These are phyloP conservation scores for Philypnodon macrostomus DNA, from an alignment of 2,797 vertebrate species.

Conservation along the genomic window DNA sequence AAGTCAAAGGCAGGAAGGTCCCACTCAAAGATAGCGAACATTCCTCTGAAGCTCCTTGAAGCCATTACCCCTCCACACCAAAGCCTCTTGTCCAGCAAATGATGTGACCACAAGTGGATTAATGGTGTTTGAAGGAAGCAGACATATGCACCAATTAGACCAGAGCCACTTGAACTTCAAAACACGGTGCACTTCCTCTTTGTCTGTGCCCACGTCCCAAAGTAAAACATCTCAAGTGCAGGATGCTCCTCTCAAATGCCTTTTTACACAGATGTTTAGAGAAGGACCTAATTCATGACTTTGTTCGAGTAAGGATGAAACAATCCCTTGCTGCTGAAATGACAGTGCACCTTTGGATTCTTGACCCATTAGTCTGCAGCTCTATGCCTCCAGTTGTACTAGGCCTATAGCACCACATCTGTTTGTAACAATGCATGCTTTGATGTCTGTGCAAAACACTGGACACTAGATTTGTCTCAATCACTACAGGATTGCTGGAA, in stretches of 20 bases:
- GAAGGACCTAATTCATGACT: conserved; percentile 42
- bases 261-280: conserved; percentile 34
- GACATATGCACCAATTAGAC: conserved; percentile 50
- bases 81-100: conserved; percentile 55
- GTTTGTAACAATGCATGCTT: conserved; percentile 46
- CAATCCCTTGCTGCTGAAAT: conserved; percentile 38
- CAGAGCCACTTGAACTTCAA: conserved; percentile 69
- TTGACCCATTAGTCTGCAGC: conserved; percentile 41
- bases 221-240: conserved; percentile 44
- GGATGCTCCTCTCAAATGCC: conserved; percentile 45
- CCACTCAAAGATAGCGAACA: conserved; percentile 50
- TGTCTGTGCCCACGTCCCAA: conserved; percentile 33
- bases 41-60: conserved; percentile 48
- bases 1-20: conserved; percentile 61
- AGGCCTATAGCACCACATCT: conserved; percentile 46
- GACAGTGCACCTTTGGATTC: conserved; percentile 51
- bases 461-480: conserved; percentile 38
- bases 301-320: conserved; percentile 29
- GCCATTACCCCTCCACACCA: conserved; percentile 53
- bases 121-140: conserved; percentile 56
- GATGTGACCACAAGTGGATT: conserved; percentile 42
- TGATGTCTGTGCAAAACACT: conserved; percentile 32
- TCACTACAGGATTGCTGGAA: conserved; percentile 19
- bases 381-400: conserved; percentile 33
- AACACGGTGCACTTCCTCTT: conserved; percentile 51